Evolutionary conservation across 2,113 vertebrate species (phyloP).

Genomic region (Urocynchramus pylzowi): DNA sequence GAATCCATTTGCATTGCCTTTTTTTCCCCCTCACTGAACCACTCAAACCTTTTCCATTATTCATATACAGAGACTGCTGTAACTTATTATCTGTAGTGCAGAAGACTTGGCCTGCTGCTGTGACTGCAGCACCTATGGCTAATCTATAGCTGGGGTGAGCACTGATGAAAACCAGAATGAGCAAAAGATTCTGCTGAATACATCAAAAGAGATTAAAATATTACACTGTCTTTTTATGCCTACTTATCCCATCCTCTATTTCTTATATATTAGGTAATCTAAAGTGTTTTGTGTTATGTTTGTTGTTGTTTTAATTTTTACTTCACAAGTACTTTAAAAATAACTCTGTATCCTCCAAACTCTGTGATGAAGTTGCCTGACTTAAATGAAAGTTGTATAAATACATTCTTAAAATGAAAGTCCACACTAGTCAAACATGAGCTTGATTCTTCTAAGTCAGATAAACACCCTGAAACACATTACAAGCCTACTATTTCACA

Average conservation of each 20-base stretch:
- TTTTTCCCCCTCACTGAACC: background rate
- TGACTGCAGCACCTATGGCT: background rate
- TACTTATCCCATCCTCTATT: background rate
- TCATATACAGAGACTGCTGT: background rate
- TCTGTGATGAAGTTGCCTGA: background rate
- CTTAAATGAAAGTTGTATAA: background rate
- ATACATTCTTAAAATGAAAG: background rate
- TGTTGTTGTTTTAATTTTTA: background rate
- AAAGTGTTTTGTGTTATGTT: background rate
- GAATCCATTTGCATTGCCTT: background rate
- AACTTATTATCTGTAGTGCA: background rate
- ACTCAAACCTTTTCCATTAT: constrained; percentile 1
- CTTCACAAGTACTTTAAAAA: background rate
- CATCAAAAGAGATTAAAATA: background rate
- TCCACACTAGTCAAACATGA: background rate
- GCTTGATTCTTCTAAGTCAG: background rate
- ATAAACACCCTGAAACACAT: background rate
- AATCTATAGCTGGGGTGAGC: background rate
- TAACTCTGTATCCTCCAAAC: background rate
- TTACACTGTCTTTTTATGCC: background rate
- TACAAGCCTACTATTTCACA: background rate
- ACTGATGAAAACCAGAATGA: background rate
- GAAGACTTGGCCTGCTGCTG: background rate
- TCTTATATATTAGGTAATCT: background rate
- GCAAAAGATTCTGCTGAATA: background rate